These are phyloP conservation scores for Sebastes matsubarae DNA, from an alignment of 2,797 vertebrate genomes.

Conservation along the genomic window DNA sequence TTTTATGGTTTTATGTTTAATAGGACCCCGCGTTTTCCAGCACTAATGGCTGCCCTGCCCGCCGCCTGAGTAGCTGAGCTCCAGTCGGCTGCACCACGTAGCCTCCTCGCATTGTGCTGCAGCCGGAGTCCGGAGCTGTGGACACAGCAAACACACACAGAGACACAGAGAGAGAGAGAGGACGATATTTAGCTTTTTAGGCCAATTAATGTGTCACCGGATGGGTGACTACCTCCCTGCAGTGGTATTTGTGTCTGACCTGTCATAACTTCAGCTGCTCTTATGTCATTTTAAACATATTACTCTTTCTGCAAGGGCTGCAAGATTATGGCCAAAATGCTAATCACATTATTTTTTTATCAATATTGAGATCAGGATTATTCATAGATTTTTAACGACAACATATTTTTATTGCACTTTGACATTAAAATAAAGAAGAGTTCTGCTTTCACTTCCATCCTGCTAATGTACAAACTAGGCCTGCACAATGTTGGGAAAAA, in stretches of 20 bases:
- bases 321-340: too few species aligned
- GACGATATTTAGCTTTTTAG: constrained; percentile 1
- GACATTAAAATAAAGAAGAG: too few species aligned
- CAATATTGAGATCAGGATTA: too few species aligned
- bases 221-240: constrained; percentile 22
- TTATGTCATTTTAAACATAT: neutral
- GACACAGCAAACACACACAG: neutral
- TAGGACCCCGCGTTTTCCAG: constrained; percentile 35
- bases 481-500: too few species aligned
- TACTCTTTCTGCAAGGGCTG: neutral
- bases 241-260: constrained; percentile 14
- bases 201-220: neutral
- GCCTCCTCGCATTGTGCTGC: constrained; percentile 12
- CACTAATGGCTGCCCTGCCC: constrained; percentile 60
- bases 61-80: constrained; percentile 39
- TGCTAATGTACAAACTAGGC: too few species aligned
- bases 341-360: too few species aligned
- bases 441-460: too few species aligned
- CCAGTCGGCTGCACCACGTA: constrained; percentile 37
- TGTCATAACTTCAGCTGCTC: constrained; percentile 2
- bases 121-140: neutral
- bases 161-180: neutral
- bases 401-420: too few species aligned
- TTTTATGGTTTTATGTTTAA: neutral
- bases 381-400: too few species aligned